A percentile compares a stretch with the other conserved stretches of the same genome.
Evolutionary conservation across 2,113 vertebrate genomes (phyloP).

Genomic region (Cyanoderma ruficeps): DNA sequence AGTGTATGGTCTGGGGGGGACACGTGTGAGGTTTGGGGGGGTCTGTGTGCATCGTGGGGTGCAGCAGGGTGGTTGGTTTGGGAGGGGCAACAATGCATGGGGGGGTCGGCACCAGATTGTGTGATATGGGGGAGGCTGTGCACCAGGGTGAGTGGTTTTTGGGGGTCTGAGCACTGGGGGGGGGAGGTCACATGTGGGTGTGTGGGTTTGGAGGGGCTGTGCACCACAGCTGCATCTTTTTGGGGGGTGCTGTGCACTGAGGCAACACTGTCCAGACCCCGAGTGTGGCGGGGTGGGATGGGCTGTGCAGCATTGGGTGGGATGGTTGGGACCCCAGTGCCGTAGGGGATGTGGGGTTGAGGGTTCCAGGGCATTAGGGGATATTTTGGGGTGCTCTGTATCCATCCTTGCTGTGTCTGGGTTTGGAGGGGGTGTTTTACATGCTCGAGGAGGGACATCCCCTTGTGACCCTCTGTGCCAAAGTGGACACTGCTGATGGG

Average conservation of each 20-base stretch:
- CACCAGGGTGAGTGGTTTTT: background rate
- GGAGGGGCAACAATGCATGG: background rate
- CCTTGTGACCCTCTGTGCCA: background rate
- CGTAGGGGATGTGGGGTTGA: no score
- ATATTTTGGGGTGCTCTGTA: background rate
- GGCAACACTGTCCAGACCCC: background rate
- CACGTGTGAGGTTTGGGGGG: background rate
- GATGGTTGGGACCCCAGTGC: background rate
- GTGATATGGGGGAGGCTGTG: background rate
- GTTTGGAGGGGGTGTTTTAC: background rate
- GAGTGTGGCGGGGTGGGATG: rapidly evolving
- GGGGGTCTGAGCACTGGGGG: background rate
- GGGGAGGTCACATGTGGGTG: background rate
- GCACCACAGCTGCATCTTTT: background rate
- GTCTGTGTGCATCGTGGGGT: background rate
- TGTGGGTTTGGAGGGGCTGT: background rate
- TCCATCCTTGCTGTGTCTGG: background rate
- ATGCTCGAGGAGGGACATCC: rapidly evolving
- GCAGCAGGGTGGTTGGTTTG: background rate
- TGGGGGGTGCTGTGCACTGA: background rate
- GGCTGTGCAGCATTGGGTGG: background rate
- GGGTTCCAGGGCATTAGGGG: background rate
- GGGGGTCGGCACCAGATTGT: background rate
- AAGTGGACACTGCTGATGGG: background rate
- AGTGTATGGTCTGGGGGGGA: background rate